Base-by-base conservation (phyloP, 2,888 invertebrate species). In the Pomacea canaliculata region DNA sequence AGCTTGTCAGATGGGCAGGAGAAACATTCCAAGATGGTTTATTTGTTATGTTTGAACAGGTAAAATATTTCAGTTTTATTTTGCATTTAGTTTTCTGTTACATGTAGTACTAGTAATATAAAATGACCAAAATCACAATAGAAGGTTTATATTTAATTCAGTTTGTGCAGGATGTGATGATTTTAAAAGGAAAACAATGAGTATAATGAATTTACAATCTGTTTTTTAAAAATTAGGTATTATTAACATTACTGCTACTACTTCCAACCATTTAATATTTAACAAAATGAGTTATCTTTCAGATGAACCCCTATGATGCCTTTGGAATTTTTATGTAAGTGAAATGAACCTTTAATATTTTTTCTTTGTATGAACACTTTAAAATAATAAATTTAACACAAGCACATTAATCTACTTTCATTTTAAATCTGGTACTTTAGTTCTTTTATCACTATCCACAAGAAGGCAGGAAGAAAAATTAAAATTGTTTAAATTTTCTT, bases 21-120 rank as follows among this genome's bases (percentile, higher is more conserved):
- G 81, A 85, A 56, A 87, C 86, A 37, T 92, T 92, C 81, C 71
- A 78, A n/a, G 84, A 91, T 82, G 87, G 89, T 62, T 83, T 89
- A 10, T 91, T 92, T 85, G 86, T 90, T 13, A 85, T 90, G 37
- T 92, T 92, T 86, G 92, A 92, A 83, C 92, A 92, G 88, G 88
- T 89, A 77, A 23, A 79, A 67, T 69, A 19, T 46, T 56, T 56
- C 51, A 56, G 51, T 56, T 10, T 56, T 48, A 23, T 49, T 19
- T n/a, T 10, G 16, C 48, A 46, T 46, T 16, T 56, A 46, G 12
- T 18, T 51, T 16, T 7, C n/a, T 23, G 56, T 8, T 56, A 51
- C 3, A n/a, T n/a, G 13, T 56, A 16, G 5, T 37, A 37, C 37
- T 37, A 37, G 37, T 37, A 37, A 37, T 37, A 37, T 37, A 37